Percentiles rank a stretch among this genome's conserved stretches.
Conservation (phyloP, 2,113 vertebrate genomes). For the Gasterosteus nipponicus region DNA sequence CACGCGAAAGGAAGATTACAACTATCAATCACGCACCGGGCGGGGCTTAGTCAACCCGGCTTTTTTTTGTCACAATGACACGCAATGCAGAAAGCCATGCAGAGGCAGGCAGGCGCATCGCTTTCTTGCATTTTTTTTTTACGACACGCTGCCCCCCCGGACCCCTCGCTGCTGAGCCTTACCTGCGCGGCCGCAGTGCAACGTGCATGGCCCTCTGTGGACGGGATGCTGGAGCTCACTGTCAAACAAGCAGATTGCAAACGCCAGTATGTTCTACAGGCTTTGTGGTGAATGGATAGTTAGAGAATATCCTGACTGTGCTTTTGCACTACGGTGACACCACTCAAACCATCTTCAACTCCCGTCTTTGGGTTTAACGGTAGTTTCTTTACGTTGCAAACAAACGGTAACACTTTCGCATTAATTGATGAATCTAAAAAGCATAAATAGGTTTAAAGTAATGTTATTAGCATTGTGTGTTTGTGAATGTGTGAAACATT, state of each 20-base stretch:
- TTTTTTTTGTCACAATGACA: constrained; percentile 4
- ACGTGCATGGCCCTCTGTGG: constrained; percentile 65
- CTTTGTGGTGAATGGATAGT: neutral
- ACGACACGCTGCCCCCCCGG: neutral
- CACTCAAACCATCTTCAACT: too few species aligned
- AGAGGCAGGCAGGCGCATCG: neutral
- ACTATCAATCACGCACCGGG: neutral
- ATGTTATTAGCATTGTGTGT: constrained; percentile 7
- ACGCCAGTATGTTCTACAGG: constrained; percentile 8
- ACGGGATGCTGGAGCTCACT: constrained; percentile 50
- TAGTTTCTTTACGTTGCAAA: constrained; percentile 11
- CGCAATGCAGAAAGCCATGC: neutral
- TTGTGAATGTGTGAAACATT: constrained; percentile 17
- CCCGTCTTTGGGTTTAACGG: neutral
- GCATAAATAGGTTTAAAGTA: constrained; percentile 23
- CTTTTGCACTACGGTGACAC: too few species aligned
- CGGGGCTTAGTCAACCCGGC: neutral
- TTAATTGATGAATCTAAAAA: constrained; percentile 9
- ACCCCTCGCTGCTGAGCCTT: constrained; percentile 34
- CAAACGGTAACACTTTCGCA: constrained; percentile 8
- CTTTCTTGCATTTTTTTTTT: too few species aligned
- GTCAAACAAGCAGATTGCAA: constrained; percentile 42
- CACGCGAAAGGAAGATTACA: neutral
- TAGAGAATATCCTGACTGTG: constrained; percentile 7
- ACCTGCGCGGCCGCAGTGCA: constrained; percentile 75